A percentile compares a stretch with the other conserved stretches of the same genome.
phyloP scores from a whole-genome alignment of 2,888 invertebrate species.

The Geotrupes spiniger region DNA sequence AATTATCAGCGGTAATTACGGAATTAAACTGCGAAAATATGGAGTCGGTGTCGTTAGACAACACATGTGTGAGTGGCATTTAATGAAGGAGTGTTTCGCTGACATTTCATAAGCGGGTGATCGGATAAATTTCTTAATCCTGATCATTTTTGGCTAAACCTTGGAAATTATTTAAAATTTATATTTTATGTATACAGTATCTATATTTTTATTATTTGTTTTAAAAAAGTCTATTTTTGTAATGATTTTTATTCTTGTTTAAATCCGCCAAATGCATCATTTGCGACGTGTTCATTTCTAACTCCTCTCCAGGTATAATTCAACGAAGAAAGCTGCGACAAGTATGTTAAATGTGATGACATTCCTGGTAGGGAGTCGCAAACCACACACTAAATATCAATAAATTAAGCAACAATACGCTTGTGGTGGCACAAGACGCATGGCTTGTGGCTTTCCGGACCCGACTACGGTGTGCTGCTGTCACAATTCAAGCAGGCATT shows the following conservation, averaged over 20 bases:
- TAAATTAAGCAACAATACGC: constrained; percentile 45
- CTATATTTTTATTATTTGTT: too few relatives aligned
- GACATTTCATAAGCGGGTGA: too few relatives aligned
- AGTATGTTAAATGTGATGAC: constrained; percentile 24
- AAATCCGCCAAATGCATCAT: too few relatives aligned
- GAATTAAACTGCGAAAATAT: neutral
- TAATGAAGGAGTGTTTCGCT: neutral
- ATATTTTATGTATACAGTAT: too few relatives aligned
- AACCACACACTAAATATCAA: constrained; percentile 39
- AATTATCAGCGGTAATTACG: neutral
- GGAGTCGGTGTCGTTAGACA: neutral
- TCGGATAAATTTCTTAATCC: too few relatives aligned
- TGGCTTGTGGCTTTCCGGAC: constrained; percentile 38
- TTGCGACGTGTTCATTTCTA: too few relatives aligned
- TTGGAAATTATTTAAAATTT: too few relatives aligned
- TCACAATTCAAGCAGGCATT: constrained; percentile 27
- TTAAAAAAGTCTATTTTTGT: too few relatives aligned
- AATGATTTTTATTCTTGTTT: too few relatives aligned
- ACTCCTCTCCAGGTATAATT: neutral
- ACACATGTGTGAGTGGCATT: neutral
- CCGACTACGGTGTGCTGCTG: constrained; percentile 28
- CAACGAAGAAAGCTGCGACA: neutral
- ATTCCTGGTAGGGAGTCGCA: constrained; percentile 25
- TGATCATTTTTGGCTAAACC: too few relatives aligned
- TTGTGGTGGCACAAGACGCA: constrained; percentile 43